phyloP scores from a whole-genome alignment of 1,140 invertebrate genomes.

The Drosophila pachea region DNA sequence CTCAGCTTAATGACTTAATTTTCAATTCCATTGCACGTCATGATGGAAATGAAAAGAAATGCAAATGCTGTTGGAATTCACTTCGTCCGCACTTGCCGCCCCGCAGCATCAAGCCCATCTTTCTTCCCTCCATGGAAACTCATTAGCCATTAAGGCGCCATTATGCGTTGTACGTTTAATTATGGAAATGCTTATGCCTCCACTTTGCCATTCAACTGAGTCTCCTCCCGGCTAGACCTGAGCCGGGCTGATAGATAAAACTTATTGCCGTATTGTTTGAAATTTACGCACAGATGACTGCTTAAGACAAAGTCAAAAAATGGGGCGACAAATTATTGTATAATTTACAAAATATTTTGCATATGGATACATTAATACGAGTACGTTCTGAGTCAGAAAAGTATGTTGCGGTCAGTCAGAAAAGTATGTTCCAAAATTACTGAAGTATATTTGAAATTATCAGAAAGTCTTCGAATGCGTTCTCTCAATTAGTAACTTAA shows the following conservation, averaged over 20 bases:
- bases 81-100: constrained; percentile 1
- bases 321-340: no score
- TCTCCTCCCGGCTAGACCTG: constrained; percentile 3
- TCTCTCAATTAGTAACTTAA: no score
- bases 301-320: no score
- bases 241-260: constrained; percentile 11
- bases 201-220: constrained; percentile 18
- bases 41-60: constrained; percentile 56
- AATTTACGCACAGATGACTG: no score
- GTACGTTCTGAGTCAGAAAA: no score
- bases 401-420: no score
- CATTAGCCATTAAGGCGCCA: constrained; percentile 74
- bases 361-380: no score
- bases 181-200: constrained; percentile 46
- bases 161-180: constrained; percentile 72
- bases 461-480: no score
- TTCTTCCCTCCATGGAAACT: constrained; percentile 25
- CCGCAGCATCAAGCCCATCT: neutral
- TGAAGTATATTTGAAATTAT: no score
- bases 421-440: no score
- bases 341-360: no score
- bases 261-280: no score
- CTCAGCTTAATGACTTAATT: constrained; percentile 72
- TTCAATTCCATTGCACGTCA: constrained; percentile 68
- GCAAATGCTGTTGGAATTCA: constrained; percentile 56